phyloP scores from a whole-genome alignment of 2,888 invertebrate genomes.

The Helleia helle region DNA sequence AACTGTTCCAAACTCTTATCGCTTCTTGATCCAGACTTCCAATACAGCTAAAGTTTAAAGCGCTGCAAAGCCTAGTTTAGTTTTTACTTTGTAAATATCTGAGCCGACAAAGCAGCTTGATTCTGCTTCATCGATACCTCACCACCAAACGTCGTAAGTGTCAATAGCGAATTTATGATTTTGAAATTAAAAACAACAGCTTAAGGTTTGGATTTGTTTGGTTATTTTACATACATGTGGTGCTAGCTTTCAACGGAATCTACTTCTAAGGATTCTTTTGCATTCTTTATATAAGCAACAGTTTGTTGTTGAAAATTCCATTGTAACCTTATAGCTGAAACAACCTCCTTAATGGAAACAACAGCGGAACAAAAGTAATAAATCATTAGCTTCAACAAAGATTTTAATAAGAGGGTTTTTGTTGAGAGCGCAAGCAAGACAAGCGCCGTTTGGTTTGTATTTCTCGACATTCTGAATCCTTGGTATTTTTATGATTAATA shows the following conservation, averaged over 20 bases:
- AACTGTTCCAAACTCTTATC: conserved; percentile 13
- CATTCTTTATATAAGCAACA: conserved; percentile 20
- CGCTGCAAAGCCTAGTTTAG: conserved; percentile 20
- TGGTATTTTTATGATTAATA: too few relatives aligned
- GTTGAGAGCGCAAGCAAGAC: too few relatives aligned
- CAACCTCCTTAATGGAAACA: background rate
- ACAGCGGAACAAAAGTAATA: background rate
- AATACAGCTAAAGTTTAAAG: conserved; percentile 18
- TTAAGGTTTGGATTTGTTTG: background rate
- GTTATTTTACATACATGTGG: background rate
- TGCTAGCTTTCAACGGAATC: background rate
- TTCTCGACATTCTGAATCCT: too few relatives aligned
- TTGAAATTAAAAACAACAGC: background rate
- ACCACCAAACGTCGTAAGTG: conserved; percentile 6
- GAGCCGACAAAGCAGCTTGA: conserved; percentile 17
- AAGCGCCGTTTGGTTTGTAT: too few relatives aligned
- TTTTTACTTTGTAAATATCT: conserved; percentile 22
- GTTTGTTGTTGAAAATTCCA: conserved; percentile 18
- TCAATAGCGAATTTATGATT: background rate
- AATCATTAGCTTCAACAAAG: too few relatives aligned
- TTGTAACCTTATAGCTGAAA: conserved; percentile 7
- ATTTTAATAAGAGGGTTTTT: too few relatives aligned
- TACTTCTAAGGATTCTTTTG: conserved; percentile 2
- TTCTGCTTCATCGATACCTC: background rate
- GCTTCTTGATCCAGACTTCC: conserved; percentile 14